Base-by-base conservation (phyloP, 2,797 vertebrate genomes). In the Ceryle rudis region DNA sequence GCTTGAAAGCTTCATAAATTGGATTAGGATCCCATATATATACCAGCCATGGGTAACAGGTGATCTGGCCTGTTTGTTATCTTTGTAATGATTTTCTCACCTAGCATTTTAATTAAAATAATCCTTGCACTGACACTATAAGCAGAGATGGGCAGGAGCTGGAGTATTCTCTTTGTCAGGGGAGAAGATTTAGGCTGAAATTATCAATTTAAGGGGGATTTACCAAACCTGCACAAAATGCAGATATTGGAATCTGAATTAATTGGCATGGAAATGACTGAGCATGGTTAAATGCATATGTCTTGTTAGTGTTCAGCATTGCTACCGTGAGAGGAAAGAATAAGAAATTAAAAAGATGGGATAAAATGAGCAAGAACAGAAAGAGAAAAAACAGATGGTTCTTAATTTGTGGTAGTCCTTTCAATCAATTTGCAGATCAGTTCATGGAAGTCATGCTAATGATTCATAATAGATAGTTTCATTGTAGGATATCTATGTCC, bases 1-100 rank as follows among this genome's bases (percentile, higher is more conserved):
- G 35, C 77, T 94, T 93, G 94, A 95, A 90, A 96, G 65, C 80
- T 90, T 91, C 73, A 84, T 94, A 92, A 93, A 96, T 93, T 91
- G 88, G 88, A 93, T 95, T 94, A 79, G 83, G 89, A 94, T 90
- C 77, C 88, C 79, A 52, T 92, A 69, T 61, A 80, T 65, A 64
- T 89, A 93, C 33, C 52, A 66, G 60, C 47, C 79, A 79, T 0
- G 5, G 78, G 58, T 71, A 69, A 64, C 65, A 41, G 37, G 78
- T 66, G 29, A 82, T 46, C 71, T 74, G 28, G 44, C 44, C 62
- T 89, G 41, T 89, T 91, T 92, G 58, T 82, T 91, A 46, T 58
- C 58, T 85, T 91, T 79, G 66, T 75, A 79, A 69, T 89, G 37
- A 89, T 92, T 89, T 93, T 89, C 60, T 90, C 71, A 91, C 89